A percentile compares a stretch with the other conserved stretches of the same genome.
These are phyloP conservation scores for Drosophila kanapiae DNA, from an alignment of 1,140 invertebrate species.

Conservation along the genomic window DNA sequence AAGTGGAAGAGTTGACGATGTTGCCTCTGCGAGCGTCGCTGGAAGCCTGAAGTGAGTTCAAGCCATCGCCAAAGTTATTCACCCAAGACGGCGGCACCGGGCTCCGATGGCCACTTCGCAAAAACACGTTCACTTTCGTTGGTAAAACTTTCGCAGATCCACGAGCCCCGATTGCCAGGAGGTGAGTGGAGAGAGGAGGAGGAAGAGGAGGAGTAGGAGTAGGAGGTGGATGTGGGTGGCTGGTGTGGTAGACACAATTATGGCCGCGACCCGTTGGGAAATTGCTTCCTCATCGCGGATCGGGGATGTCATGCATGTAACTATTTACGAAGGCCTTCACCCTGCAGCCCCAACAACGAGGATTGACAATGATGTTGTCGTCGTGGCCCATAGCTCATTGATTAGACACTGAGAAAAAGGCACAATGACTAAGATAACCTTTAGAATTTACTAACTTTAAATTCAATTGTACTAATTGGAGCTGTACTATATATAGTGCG, in stretches of 20 bases:
- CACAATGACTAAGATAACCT: too few relatives aligned
- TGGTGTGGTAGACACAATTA: conserved; percentile 31
- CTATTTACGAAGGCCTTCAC: background rate
- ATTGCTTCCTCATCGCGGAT: conserved; percentile 45
- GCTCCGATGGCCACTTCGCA: conserved; percentile 15
- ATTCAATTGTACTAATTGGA: too few relatives aligned
- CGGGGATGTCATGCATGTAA: background rate
- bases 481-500: too few relatives aligned
- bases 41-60: conserved; percentile 73
- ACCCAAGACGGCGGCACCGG: conserved; percentile 63
- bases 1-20: conserved; percentile 43
- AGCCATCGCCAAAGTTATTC: conserved; percentile 78
- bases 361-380: conserved; percentile 1
- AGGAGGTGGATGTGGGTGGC: conserved; percentile 20
- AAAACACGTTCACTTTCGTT: conserved; percentile 79
- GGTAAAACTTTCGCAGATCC: conserved; percentile 62
- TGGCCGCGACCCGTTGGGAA: conserved; percentile 9
- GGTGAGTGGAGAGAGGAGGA: conserved; percentile 6
- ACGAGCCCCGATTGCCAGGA: conserved; percentile 26
- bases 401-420: background rate
- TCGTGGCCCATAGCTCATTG: background rate
- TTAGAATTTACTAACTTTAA: too few relatives aligned
- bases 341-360: background rate
- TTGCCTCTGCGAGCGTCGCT: conserved; percentile 57
- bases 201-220: background rate